phyloP scores from a whole-genome alignment of 2,113 vertebrate species.

The Notothenia rossii region DNA sequence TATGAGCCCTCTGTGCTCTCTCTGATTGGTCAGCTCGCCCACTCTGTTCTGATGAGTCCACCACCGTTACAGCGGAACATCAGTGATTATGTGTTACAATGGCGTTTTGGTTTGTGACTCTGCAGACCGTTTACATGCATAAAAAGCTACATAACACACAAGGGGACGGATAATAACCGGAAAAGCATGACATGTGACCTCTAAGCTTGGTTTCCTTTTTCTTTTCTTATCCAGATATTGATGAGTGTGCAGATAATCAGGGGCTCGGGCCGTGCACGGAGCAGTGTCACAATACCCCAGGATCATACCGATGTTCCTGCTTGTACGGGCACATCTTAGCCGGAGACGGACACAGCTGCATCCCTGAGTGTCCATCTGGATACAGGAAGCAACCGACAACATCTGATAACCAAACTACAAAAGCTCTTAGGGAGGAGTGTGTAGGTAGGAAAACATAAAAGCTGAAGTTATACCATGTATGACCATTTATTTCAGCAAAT shows the following conservation, averaged over 20 bases:
- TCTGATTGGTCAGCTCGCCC: no score
- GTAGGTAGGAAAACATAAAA: slow-evolving; percentile 42
- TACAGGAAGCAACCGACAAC: slow-evolving; percentile 49
- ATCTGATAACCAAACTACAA: slow-evolving; percentile 16
- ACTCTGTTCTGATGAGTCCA: no score
- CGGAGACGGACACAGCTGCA: slow-evolving; percentile 64
- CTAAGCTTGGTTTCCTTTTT: neutral
- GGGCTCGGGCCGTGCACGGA: slow-evolving; percentile 57
- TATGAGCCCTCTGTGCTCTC: no score
- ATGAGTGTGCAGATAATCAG: slow-evolving; percentile 62
- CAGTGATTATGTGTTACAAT: no score
- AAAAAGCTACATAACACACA: no score
- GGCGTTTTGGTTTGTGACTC: no score
- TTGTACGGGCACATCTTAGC: slow-evolving; percentile 52
- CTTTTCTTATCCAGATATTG: slow-evolving; percentile 49
- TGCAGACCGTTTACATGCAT: no score
- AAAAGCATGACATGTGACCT: no score
- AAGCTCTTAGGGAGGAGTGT: slow-evolving; percentile 31
- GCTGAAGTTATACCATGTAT: neutral
- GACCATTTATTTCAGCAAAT: neutral
- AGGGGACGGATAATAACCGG: no score
- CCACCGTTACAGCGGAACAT: no score
- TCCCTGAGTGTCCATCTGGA: slow-evolving; percentile 68
- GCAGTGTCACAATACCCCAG: slow-evolving; percentile 65
- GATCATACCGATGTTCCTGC: slow-evolving; percentile 73